Evolutionary conservation across 2,797 vertebrate genomes (phyloP), one percentile per base, ranked within the genome.

Genomic region (Coluber constrictor): DNA sequence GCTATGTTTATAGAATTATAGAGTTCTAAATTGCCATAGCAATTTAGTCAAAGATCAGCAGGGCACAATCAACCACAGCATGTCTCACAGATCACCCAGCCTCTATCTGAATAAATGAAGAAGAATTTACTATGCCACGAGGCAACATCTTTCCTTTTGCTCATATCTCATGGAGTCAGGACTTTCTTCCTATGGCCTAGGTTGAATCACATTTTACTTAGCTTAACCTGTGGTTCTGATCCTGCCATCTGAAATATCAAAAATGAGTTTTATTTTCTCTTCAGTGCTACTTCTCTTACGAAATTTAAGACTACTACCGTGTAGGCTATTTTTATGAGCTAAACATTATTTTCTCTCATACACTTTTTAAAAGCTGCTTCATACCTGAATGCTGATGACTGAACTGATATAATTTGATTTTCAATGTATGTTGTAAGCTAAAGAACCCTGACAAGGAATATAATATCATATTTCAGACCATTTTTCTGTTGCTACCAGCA

Each of bases 381-480:
- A 56, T 83, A 83, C 66, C 54, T 79, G n/a, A 32, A 79, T 43
- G 3, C 27, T 90, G 55, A 56, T 79, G n/a, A 32, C 10, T 23
- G 55, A 93, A 43, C 60, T 90, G 9, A 87, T 70, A 87, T 66
- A 61, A 83, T 89, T 29, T 92, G 51, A 86, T 90, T 93, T 93
- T 90, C 54, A 87, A 43, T 74, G 66, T 74, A 74, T 37, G 23
- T 43, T 54, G 66, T 89, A 60, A 92, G 56, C 51, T 43, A 51
- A 61, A 57, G 54, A 86, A 13, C 16, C 29, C 90, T 70, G 79
- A 61, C 12, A 57, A 37, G 27, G 32, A 93, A 63, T 83, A 87
- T 93, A 54, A 87, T 86, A 89, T 56, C 60, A 93, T 70, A 37
- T 92, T 90, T 63, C 15, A 90, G 32, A 87, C 29, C 25, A 23